Evolutionary conservation across 1,140 invertebrate genomes (phyloP).

Genomic region (Lucilia sericata): DNA sequence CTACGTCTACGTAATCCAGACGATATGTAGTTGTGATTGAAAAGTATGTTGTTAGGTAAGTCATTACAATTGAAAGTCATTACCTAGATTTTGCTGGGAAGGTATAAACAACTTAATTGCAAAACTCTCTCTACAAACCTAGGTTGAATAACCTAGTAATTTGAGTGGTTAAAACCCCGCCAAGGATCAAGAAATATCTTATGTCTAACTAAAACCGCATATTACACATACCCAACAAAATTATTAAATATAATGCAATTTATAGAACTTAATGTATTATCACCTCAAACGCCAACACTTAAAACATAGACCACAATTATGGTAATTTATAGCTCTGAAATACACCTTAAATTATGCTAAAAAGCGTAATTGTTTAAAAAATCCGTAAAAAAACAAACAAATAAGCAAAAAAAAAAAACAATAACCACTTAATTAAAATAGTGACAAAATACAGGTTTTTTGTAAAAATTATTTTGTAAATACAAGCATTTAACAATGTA

Average conservation of each 20-base stretch:
- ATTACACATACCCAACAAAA: neutral
- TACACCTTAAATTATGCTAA: neutral
- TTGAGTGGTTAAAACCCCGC: no score
- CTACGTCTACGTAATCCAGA: no score
- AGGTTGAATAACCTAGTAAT: no score
- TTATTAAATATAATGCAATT: neutral
- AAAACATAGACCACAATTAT: neutral
- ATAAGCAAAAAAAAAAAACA: neutral
- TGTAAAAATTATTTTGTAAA: neutral
- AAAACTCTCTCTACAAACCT: no score
- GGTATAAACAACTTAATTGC: no score
- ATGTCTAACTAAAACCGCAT: neutral
- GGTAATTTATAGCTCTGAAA: neutral
- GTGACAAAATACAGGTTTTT: conserved; percentile 6
- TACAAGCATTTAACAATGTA: neutral
- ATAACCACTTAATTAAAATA: conserved; percentile 46
- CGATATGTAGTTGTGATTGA: no score
- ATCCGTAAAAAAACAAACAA: neutral
- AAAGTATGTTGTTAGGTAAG: no score
- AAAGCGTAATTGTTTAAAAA: neutral
- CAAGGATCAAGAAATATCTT: no score
- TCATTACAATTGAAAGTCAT: no score
- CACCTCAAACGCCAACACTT: neutral
- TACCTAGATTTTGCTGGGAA: no score
- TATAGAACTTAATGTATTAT: neutral